A percentile compares a stretch with the other conserved stretches of the same genome.
phyloP scores from a whole-genome alignment of 1,140 invertebrate genomes.

The Halesus radiatus region DNA sequence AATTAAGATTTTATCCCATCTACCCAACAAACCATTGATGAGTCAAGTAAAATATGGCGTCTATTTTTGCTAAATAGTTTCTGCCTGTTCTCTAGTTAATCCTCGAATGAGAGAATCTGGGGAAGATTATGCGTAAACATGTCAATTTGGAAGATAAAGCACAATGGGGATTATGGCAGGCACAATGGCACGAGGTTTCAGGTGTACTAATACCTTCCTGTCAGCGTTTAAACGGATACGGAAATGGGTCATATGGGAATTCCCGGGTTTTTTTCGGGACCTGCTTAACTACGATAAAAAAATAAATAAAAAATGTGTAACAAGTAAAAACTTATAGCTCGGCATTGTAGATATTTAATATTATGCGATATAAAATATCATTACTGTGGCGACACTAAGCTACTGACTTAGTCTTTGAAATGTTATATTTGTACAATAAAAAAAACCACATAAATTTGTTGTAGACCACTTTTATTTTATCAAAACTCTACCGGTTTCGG shows the following conservation, averaged over 20 bases:
- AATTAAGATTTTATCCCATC: neutral
- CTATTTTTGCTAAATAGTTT: constrained; percentile 29
- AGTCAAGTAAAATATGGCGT: constrained; percentile 14
- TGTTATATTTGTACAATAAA: no score
- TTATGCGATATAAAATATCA: no score
- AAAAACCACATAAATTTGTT: no score
- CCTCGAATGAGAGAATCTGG: constrained; percentile 6
- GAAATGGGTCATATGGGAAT: constrained; percentile 18
- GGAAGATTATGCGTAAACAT: constrained; percentile 30
- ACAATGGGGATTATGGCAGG: neutral
- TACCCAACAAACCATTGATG: neutral
- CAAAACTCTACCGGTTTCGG: no score
- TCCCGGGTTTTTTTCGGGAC: constrained; percentile 3
- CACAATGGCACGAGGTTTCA: neutral
- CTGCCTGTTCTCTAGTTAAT: constrained; percentile 21
- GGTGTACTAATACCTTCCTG: constrained; percentile 31
- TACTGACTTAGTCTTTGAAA: no score
- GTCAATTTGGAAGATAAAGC: constrained; percentile 14
- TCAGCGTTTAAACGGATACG: constrained; percentile 16
- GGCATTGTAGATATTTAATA: no score
- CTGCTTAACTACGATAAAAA: neutral
- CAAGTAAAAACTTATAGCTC: neutral
- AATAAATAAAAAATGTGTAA: neutral
- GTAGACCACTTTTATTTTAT: no score
- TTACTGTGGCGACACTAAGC: no score